phyloP scores from a whole-genome alignment of 37 sponge, comb jelly and placozoan species.

The Tethya wilhelma region DNA sequence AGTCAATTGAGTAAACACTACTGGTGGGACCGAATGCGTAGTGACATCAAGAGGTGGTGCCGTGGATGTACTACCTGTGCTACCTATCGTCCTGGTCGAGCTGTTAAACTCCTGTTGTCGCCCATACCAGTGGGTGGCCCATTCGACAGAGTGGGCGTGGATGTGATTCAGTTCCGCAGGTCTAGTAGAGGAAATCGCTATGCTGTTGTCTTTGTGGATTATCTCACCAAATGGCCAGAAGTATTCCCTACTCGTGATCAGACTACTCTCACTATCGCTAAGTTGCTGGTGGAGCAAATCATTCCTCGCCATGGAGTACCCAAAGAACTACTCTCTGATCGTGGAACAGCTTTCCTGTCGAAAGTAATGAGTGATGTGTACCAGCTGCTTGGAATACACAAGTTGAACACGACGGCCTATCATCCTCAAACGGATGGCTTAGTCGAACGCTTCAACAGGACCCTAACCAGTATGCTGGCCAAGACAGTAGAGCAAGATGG shows the following conservation, averaged over 20 bases:
- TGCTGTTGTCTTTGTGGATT: constrained; percentile 69
- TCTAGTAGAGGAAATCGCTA: constrained; percentile 38
- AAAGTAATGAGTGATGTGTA: constrained; percentile 34
- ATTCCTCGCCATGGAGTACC: constrained; percentile 71
- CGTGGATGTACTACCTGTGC: constrained; percentile 45
- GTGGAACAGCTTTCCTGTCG: constrained; percentile 47
- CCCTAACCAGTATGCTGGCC: constrained; percentile 22
- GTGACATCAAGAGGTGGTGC: constrained; percentile 37
- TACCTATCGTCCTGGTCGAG: constrained; percentile 25
- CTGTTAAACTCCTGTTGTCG: constrained; percentile 24
- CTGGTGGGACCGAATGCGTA: constrained; percentile 61
- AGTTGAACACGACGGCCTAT: constrained; percentile 55
- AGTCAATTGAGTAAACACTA: constrained; percentile 43
- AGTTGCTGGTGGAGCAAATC: constrained; percentile 53
- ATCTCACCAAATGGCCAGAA: constrained; percentile 76
- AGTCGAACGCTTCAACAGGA: constrained; percentile 60
- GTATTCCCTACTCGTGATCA: constrained; percentile 57
- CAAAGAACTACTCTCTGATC: constrained; percentile 46
- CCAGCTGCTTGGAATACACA: constrained; percentile 49
- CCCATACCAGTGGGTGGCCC: constrained; percentile 66
- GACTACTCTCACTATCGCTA: constrained; percentile 62
- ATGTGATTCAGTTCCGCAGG: constrained; percentile 50
- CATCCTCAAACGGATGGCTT: constrained; percentile 66
- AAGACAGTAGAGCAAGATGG: constrained; percentile 34
- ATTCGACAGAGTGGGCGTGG: constrained; percentile 60